Evolutionary conservation across 2,888 invertebrate genomes (phyloP).

Genomic region (Coremacera marginata): DNA sequence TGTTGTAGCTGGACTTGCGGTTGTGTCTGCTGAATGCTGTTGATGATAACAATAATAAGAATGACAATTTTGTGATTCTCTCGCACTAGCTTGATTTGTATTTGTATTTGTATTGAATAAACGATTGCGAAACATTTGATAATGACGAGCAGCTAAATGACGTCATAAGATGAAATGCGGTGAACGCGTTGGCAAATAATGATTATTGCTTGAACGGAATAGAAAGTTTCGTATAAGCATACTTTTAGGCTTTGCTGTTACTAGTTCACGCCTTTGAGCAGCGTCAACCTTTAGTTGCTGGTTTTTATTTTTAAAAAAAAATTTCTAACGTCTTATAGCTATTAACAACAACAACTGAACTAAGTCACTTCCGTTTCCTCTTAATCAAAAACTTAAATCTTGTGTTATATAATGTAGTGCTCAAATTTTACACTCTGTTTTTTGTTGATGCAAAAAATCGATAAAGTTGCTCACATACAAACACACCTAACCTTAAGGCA

Average conservation of each 20-base stretch:
- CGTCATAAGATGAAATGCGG: slow-evolving; percentile 61
- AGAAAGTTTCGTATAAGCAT: slow-evolving; percentile 61
- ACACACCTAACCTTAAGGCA: not conserved
- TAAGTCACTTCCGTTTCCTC: not conserved
- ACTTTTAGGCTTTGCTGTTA: slow-evolving; percentile 46
- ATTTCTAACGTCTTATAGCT: not conserved
- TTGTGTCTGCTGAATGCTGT: slow-evolving; percentile 6
- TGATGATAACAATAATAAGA: slow-evolving; percentile 49
- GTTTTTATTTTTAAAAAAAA: too few species aligned
- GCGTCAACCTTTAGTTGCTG: too few species aligned
- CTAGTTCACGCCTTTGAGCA: too few species aligned
- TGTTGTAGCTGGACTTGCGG: slow-evolving; percentile 19
- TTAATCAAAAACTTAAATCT: not conserved
- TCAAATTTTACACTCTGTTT: too few species aligned
- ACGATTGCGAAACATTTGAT: slow-evolving; percentile 55
- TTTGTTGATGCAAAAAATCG: not conserved
- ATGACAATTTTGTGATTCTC: slow-evolving; percentile 37
- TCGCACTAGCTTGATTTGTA: slow-evolving; percentile 19
- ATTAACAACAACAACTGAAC: not conserved
- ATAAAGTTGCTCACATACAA: not conserved
- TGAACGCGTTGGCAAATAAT: slow-evolving; percentile 56
- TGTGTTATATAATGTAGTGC: too few species aligned
- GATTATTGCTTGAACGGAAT: slow-evolving; percentile 57
- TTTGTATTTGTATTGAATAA: slow-evolving; percentile 49
- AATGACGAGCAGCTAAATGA: slow-evolving; percentile 57